Base-by-base conservation (phyloP, 1,140 invertebrate species). In the Melanaphis sacchari region DNA sequence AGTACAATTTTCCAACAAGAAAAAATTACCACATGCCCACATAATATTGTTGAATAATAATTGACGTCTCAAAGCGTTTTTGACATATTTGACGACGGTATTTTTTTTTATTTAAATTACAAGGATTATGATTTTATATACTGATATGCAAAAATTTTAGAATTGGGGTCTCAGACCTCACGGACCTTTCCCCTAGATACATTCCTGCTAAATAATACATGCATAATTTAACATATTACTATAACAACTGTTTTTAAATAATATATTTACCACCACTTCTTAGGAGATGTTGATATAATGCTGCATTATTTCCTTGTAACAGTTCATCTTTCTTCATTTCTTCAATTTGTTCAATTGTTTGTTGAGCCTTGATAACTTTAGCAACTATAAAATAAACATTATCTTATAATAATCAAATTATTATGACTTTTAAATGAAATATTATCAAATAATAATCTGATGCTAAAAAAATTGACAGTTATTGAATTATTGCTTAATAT, bases 261-360 rank as follows among this genome's bases (percentile, higher is more conserved):
- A 46, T 46, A 40, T 93, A 93, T 52, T 93, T 93, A 93, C 91
- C 91, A 11, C 91, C 46, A 40, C 49, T 93, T 82, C 76, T 84
- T 52, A 92, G 52, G 26, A 93, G 81, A 84, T 93, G 91, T 93
- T 93, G 91, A 54, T 93, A 93, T 93, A 93, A 93, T 40, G 91
- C 91, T 31, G 91, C 59, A 93, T 93, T 93, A 49, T 93, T 93
- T 93, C 81, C 91, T 84, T 93, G 91, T 49, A 93, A 40, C 18
- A 91, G 5, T 46, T 94, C 93, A 46, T 88, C 93, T 90, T 94
- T 91, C 93, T 94, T 94, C 36, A 94, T 91, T 91, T 94, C 94
- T 94, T 94, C 94, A 36, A 94, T 94, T 94, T 94, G 94, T 93
- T 94, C 94, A 24, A 94, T 94, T 2, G 94, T 94, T 82, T 94